Evolutionary conservation across 2,888 invertebrate species (phyloP).

Genomic region (Caenorhabditis imperialis): DNA sequence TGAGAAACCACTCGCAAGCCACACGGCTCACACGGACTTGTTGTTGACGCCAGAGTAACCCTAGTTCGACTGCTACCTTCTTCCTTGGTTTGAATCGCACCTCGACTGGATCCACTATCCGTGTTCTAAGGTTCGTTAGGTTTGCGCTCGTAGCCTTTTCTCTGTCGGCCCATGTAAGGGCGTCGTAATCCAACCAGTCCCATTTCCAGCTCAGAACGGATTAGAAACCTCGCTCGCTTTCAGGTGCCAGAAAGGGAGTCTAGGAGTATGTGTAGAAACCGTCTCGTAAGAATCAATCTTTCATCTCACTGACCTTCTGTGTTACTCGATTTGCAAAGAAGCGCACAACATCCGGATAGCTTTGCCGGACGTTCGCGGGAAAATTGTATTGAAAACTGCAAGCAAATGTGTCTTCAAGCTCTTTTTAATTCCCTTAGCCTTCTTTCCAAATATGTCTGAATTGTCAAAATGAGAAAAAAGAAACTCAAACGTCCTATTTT

Average conservation of each 20-base stretch:
- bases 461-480: slow-evolving; percentile 25
- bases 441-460: slow-evolving; percentile 16
- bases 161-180: slow-evolving; percentile 29
- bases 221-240: slow-evolving; percentile 38
- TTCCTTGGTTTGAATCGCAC: slow-evolving; percentile 26
- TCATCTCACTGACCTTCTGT: slow-evolving; percentile 16
- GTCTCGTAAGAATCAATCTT: slow-evolving; percentile 4
- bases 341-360: slow-evolving; percentile 39
- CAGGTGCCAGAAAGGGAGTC: slow-evolving; percentile 43
- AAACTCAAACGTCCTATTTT: background rate
- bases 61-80: too few species aligned
- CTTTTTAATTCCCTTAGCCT: background rate
- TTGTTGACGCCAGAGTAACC: too few species aligned
- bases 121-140: slow-evolving; percentile 45
- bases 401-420: background rate
- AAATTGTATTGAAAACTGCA: slow-evolving; percentile 2
- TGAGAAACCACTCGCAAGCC: slow-evolving; percentile 4
- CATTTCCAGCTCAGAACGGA: slow-evolving; percentile 23
- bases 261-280: slow-evolving; percentile 20
- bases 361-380: slow-evolving; percentile 36
- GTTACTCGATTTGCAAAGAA: slow-evolving; percentile 18
- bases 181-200: slow-evolving; percentile 7
- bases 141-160: slow-evolving; percentile 16
- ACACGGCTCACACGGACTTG: slow-evolving; percentile 3
- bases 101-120: slow-evolving; percentile 10